Evolutionary conservation across 1,140 invertebrate genomes (phyloP), one percentile per base, ranked within the genome.

Genomic region (Calliopsis andreniformis): DNA sequence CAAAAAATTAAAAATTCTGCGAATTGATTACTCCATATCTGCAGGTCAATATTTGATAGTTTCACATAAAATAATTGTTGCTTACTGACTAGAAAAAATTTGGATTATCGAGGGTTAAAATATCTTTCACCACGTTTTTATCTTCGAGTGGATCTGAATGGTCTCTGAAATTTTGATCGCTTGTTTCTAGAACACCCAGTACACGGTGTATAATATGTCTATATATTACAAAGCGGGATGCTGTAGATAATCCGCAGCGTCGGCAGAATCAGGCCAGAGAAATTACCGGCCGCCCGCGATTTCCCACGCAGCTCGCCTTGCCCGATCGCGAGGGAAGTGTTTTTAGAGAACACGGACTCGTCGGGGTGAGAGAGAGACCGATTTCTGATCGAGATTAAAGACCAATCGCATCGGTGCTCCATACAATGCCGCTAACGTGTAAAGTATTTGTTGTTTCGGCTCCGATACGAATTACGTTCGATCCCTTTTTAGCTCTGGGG

Each of bases 181-280:
- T 39, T 39, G 10, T 39, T 39, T 10, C 35, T 5, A 10, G 35
- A 5, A 39, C 35, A 39, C 35, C 35, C 35, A 5, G 35, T 39
- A 39, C 62, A 32, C 35, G 56, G 23, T 69, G 20, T 76, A 59
- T 42, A 72, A 69, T 45, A 62, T 69, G 68, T 63, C 42, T 78
- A 70, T 79, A 79, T 70, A 45, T 83, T 69, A 83, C 45, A 43
- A 71, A 75, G 14, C 64, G 71, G 82, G 81, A 80, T 84, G 78
- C 78, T 66, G 78, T 80, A 83, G 83, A 84, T 83, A 84, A 84
- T 84, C 72, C 77, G 67, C 76, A 66, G 56, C 80, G 76, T 72
- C 61, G 71, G 76, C 80, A 77, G 81, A 84, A 84, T 84, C 83
- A 84, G 83, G 78, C 72, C 83, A 79, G 83, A 84, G 83, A 84